Percentiles rank a stretch among this genome's conserved stretches.
These are phyloP conservation scores for Gambusia affinis DNA, from an alignment of 2,113 vertebrate genomes.

Conservation along the genomic window DNA sequence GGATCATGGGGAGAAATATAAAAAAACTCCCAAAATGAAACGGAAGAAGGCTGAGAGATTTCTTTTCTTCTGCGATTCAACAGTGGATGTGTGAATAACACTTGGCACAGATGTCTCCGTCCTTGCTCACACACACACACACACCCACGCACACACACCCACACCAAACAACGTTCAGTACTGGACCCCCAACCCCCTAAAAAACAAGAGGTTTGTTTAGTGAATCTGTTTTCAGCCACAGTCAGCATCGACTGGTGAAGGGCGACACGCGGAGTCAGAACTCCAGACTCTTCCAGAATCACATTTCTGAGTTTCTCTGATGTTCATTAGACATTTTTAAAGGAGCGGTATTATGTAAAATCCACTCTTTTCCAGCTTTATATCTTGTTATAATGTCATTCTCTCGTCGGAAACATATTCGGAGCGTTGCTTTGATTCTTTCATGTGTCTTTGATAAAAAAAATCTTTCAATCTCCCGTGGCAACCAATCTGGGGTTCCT, in stretches of 20 bases:
- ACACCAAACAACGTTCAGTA: conserved; percentile 25
- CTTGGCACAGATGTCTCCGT: conserved; percentile 33
- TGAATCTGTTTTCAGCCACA: background rate
- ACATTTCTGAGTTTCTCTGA: too few relatives aligned
- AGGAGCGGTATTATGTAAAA: too few relatives aligned
- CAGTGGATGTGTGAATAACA: conserved; percentile 19
- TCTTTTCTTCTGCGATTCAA: conserved; percentile 45
- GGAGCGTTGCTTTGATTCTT: too few relatives aligned
- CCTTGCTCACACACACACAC: conserved; percentile 7
- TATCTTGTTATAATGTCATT: too few relatives aligned
- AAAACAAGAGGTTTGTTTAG: background rate
- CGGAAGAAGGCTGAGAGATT: conserved; percentile 46
- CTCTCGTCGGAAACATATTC: too few relatives aligned
- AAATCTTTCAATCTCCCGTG: too few relatives aligned
- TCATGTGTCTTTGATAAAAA: too few relatives aligned
- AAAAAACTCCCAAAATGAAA: conserved; percentile 49
- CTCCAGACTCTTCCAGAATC: too few relatives aligned
- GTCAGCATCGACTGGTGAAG: background rate
- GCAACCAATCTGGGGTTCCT: background rate
- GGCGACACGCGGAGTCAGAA: background rate
- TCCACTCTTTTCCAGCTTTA: too few relatives aligned
- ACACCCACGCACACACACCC: conserved; percentile 4
- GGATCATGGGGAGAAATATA: conserved; percentile 54
- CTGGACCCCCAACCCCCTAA: background rate
- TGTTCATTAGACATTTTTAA: too few relatives aligned